phyloP scores from a whole-genome alignment of 2,888 invertebrate genomes.

The Drosophila emarginata region DNA sequence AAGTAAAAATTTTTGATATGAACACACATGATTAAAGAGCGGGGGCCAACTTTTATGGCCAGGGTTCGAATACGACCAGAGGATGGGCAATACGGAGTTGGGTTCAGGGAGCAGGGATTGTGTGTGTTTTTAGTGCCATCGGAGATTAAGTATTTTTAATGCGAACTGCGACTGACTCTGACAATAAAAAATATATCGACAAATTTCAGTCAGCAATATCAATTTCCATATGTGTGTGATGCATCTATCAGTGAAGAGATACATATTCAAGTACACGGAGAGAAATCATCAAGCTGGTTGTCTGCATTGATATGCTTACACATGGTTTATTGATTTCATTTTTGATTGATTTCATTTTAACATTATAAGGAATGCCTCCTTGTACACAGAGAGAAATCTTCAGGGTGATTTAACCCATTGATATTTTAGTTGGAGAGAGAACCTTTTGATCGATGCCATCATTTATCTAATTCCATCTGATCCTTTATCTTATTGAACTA shows the following conservation, averaged over 20 bases:
- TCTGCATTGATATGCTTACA: not conserved
- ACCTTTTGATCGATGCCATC: too few species aligned
- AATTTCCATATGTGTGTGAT: conserved; percentile 54
- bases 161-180: conserved; percentile 72
- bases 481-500: too few species aligned
- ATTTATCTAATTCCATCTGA: too few species aligned
- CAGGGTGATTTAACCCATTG: too few species aligned
- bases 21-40: conserved; percentile 65
- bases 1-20: conserved; percentile 76
- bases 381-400: too few species aligned
- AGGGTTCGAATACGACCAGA: not conserved
- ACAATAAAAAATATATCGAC: conserved; percentile 71
- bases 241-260: not conserved
- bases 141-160: conserved; percentile 79
- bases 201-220: conserved; percentile 61
- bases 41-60: conserved; percentile 18
- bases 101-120: not conserved
- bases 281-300: not conserved
- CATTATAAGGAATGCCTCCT: too few species aligned
- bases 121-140: conserved; percentile 58
- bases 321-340: not conserved
- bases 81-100: not conserved
- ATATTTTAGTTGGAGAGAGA: too few species aligned
- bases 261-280: not conserved
- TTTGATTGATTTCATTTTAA: too few species aligned